Evolutionary conservation across 1,140 invertebrate genomes (phyloP).

Genomic region (Mercenaria mercenaria): DNA sequence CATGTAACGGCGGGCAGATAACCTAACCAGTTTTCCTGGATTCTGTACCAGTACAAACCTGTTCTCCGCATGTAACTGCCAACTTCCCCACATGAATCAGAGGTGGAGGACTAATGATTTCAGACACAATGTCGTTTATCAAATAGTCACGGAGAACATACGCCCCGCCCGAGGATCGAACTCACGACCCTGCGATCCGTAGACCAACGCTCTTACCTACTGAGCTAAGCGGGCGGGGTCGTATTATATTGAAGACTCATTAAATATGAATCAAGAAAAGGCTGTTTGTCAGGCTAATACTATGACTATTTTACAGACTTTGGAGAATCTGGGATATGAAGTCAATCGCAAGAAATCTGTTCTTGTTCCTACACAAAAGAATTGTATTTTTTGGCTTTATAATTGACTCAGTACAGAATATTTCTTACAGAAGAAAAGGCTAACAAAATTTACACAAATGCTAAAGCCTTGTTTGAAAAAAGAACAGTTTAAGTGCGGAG

Average conservation of each 20-base stretch:
- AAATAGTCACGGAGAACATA: too few species aligned
- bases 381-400: not conserved
- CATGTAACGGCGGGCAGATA: too few species aligned
- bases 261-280: slow-evolving; percentile 36
- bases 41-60: too few species aligned
- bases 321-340: not conserved
- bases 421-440: not conserved
- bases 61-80: too few species aligned
- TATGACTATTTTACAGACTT: not conserved
- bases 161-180: too few species aligned
- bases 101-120: too few species aligned
- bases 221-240: too few species aligned
- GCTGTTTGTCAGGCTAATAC: not conserved
- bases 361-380: not conserved
- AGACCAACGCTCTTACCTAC: too few species aligned
- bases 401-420: not conserved
- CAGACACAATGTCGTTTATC: too few species aligned
- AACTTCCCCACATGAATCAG: too few species aligned
- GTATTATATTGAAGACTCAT: slow-evolving; percentile 58
- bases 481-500: not conserved
- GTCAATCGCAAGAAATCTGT: not conserved
- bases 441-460: not conserved
- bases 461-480: not conserved
- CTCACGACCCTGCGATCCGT: too few species aligned
- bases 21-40: too few species aligned